Base-by-base conservation (phyloP, 2,113 vertebrate species). In the Melospiza melodia region DNA sequence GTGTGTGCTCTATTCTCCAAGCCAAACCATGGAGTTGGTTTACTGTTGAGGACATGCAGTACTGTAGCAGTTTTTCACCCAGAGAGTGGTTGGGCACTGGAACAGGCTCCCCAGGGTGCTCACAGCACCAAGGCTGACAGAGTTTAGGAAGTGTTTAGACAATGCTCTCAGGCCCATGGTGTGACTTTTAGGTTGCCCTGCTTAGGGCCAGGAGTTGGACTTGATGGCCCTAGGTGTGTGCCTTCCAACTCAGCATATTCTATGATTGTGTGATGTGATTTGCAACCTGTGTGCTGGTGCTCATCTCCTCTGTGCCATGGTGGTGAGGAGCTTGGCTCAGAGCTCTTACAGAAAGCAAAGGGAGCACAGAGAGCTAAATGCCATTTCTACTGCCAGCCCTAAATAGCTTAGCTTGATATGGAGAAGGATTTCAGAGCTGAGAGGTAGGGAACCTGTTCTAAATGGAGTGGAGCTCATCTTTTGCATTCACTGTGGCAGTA, bases 81-180 rank as follows among this genome's bases (percentile, higher is more conserved):
- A 35, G 41, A n/a, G 19, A 1, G 16, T 75, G 5, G 5, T 1
- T 30, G 48, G 12, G 21, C 12, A 4, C n/a, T 33, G 11, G 22
- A 61, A 9, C 20, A 22, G 33, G 6, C 30, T 83, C 8, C n/a
- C 17, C 48, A 27, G n/a, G 30, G 39, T 54, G 54, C 25, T 41
- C 54, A 62, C 16, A 55, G 48, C 39, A 35, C 39, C 76, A 35
- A 65, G 31, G 39, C 48, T 68, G 39, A 48, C n/a, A n/a, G 62
- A 69, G 9, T 11, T 55, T 25, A 27, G 33, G 14, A 22, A 16
- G 6, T 22, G 11, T 49, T 69, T 43, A 41, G 6, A 31, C 16
- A 48, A 31, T 7, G 20, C 20, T 35, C 24, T 83, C n/a, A 48
- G n/a, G n/a, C 24, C 24, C n/a, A 13, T 4, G 21, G 4, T 83